These are phyloP conservation scores for Vombatus ursinus DNA, from an alignment of 2,113 vertebrate species.

Conservation along the genomic window DNA sequence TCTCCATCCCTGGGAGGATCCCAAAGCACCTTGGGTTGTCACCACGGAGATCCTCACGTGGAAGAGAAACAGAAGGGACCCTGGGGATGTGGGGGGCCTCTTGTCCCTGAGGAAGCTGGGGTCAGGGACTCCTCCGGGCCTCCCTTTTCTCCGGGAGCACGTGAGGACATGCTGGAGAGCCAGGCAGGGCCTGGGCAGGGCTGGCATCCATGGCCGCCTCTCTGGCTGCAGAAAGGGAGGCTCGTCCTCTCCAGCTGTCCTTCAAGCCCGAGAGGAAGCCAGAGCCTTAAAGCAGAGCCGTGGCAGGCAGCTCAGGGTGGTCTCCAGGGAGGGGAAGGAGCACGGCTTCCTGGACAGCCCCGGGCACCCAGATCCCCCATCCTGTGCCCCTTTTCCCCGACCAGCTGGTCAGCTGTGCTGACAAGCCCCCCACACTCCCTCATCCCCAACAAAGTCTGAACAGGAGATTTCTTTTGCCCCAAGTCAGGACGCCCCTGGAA, in stretches of 20 bases:
- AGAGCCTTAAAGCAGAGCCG: constrained; percentile 77
- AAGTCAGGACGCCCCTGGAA: too few species aligned
- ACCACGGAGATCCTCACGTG: too few species aligned
- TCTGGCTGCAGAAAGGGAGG: constrained; percentile 32
- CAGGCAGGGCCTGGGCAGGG: not conserved
- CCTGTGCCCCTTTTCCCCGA: constrained; percentile 49
- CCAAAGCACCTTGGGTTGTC: constrained; percentile 22
- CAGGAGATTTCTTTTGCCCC: constrained; percentile 69
- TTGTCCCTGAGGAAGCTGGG: too few species aligned
- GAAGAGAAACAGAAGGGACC: not conserved
- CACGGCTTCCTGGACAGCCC: constrained; percentile 33
- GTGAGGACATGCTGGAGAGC: not conserved
- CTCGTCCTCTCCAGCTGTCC: constrained; percentile 39
- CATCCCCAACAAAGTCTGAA: constrained; percentile 54
- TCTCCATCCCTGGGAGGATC: constrained; percentile 51
- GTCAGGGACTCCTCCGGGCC: too few species aligned
- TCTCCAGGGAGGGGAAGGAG: constrained; percentile 71
- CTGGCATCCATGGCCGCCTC: not conserved
- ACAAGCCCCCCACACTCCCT: constrained; percentile 26
- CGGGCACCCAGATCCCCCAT: constrained; percentile 50
- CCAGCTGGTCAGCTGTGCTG: constrained; percentile 59
- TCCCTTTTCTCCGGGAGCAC: not conserved
- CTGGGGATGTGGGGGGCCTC: too few species aligned
- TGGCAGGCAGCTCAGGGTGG: constrained; percentile 61
- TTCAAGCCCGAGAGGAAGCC: constrained; percentile 74